A percentile compares a stretch with the other conserved stretches of the same genome.
Evolutionary conservation across 35 echinoderm and acorn worm species (phyloP).

Genomic region (Ptychodera flava): DNA sequence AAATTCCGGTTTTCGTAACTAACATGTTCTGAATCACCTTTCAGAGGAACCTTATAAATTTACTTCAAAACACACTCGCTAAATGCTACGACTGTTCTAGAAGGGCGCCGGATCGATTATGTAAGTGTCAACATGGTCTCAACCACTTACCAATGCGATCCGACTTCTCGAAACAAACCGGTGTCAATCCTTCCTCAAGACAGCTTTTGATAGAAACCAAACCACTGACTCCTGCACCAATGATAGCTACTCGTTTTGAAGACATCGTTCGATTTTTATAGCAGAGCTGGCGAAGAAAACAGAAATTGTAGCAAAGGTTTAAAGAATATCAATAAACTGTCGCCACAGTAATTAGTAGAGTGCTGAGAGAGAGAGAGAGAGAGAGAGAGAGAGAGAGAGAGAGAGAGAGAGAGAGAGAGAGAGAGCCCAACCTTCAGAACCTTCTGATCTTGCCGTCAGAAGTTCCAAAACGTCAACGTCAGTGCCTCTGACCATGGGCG

Average conservation of each 20-base stretch:
- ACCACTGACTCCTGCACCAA: background rate
- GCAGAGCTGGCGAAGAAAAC: background rate
- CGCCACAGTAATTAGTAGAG: background rate
- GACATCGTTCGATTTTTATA: background rate
- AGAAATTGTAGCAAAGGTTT: background rate
- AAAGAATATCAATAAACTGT: background rate
- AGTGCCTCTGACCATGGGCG: too few relatives aligned
- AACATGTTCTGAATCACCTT: background rate
- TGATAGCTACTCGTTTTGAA: background rate
- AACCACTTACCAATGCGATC: background rate
- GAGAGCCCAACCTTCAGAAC: background rate
- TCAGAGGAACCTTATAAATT: background rate
- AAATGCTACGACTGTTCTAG: too few relatives aligned
- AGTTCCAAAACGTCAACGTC: too few relatives aligned
- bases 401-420: conserved; percentile 8
- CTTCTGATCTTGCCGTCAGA: background rate
- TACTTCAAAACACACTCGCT: background rate
- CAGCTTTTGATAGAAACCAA: background rate
- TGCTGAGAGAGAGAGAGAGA: background rate
- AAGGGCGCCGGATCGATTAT: too few relatives aligned
- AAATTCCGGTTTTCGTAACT: background rate
- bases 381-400: conserved; percentile 8
- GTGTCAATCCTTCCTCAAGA: background rate
- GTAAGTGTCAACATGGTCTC: background rate
- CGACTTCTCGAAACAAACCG: background rate